Evolutionary conservation across 2,888 invertebrate genomes (phyloP), one percentile per base, ranked within the genome.

Genomic region (Dicranocentrus wangi): DNA sequence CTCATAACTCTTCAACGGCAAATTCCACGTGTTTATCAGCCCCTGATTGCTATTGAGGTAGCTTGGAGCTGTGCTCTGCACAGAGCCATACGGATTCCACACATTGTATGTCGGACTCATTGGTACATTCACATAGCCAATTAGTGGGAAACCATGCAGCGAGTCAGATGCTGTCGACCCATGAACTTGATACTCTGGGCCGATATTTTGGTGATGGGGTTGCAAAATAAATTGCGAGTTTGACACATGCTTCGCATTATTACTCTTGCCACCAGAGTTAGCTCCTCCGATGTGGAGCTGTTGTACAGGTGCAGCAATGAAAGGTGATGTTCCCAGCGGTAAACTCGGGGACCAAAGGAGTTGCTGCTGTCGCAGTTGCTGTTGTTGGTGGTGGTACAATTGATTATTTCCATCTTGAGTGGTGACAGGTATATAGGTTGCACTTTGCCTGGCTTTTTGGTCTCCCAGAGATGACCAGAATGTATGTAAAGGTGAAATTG

Each of bases 1-100:
- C 25, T 82, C 78, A 17, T 82, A 82, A 27, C 78, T 78, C n/a
- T 82, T 82, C 32, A 82, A 47, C 7, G 78, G 82, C 23, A 82
- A 73, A 39, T 82, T 82, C 73, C 72, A 68, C 1, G 27, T 27
- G 60, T 28, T 27, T 17, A 28, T 10, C 60, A 28, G 25, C 8
- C 32, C 21, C 17, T 55, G 28, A 32, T 32, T 17, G 27, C 42
- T 17, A 10, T 7, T 32, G 3, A 81, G 43, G 19, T 68, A 63
- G n/a, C 53, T 17, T 42, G 69, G 75, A 2, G 53, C 43, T 19
- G 73, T 15, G 25, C 53, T 73, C 5, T 71, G 79, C 17, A 58
- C 51, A 60, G 76, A 23, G 15, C 63, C 51, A 15, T 79, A 79
- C 28, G 79, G 79, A 79, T 79, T 79, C 79, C 79, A 79, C 2